Evolutionary conservation across 1,140 invertebrate species (phyloP), one percentile per base, ranked within the genome.

Genomic region (Pseudomyrmex pallidus): DNA sequence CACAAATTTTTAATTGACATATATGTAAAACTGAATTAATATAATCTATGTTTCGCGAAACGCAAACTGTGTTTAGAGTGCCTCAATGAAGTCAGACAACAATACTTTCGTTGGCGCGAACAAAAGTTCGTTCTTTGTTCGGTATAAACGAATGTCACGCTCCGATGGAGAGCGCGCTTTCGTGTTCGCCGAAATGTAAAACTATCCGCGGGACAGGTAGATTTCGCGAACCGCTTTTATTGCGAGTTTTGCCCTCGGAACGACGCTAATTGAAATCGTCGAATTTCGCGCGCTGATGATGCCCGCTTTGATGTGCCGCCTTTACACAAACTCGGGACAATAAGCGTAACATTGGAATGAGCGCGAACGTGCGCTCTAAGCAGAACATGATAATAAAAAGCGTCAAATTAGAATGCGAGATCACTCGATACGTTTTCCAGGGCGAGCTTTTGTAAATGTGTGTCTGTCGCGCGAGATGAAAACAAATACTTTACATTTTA

Each of bases 231-330:
- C 85, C 76, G 86, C 87, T 89, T 89, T 89, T 87, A 89, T 90
- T 87, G 83, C 85, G 83, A 77, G 78, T 68, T 89, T 89, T 88
- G 61, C 82, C 73, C 35, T 66, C 78, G 72, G 62, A 89, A 88
- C 68, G 85, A 88, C 70, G 83, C 82, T 89, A 89, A 89, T 88
- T 88, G 87, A 89, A 86, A 85, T 87, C 76, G 61, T 80, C 83
- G 83, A 86, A 85, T 72, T 86, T 86, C 83, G 59, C 59, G 73
- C 52, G 61, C 35, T 77, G 84, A 73, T 85, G 66, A 64, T 77
- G 54, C 61, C 46, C 83, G 63, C 84, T 85, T 86, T 73, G 61
- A 63, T 78, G 52, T 78, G 44, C 35, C 12, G 44, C 64, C 76
- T 59, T 78, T 70, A 70, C 70, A 35, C 76, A 70, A 78, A 78